Percentiles rank a stretch among this genome's conserved stretches.
These are phyloP conservation scores for Actinia tenebrosa DNA, from an alignment of 64 coral and sea anemone species.

Conservation along the genomic window DNA sequence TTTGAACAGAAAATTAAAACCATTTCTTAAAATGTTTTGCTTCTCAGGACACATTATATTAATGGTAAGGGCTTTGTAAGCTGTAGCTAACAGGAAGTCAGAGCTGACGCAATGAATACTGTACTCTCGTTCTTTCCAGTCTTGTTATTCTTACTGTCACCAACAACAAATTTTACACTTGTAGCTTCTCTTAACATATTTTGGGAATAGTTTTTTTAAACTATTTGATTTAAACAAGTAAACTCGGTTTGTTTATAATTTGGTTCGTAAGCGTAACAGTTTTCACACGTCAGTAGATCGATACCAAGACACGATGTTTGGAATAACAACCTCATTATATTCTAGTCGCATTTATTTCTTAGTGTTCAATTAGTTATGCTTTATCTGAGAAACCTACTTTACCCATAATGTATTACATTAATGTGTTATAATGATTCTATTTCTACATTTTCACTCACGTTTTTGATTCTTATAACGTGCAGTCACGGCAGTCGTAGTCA, in stretches of 20 bases:
- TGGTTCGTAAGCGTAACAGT: background rate
- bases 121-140: background rate
- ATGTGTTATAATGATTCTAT: background rate
- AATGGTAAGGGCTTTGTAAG: background rate
- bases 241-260: background rate
- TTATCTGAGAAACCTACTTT: background rate
- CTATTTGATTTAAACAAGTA: background rate
- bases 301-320: background rate
- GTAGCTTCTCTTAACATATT: background rate
- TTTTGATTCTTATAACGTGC: background rate
- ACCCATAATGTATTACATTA: background rate
- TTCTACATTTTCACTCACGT: background rate
- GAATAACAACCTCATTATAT: background rate
- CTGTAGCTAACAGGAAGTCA: background rate
- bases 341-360: background rate
- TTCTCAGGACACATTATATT: background rate
- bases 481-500: background rate
- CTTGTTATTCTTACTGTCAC: background rate
- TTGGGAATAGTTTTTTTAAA: background rate
- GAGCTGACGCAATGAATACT: background rate
- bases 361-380: background rate
- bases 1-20: background rate
- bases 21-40: background rate
- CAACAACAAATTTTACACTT: background rate
- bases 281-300: background rate